These are phyloP conservation scores for Coleophora deauratella DNA, from an alignment of 2,888 invertebrate genomes.

Conservation along the genomic window DNA sequence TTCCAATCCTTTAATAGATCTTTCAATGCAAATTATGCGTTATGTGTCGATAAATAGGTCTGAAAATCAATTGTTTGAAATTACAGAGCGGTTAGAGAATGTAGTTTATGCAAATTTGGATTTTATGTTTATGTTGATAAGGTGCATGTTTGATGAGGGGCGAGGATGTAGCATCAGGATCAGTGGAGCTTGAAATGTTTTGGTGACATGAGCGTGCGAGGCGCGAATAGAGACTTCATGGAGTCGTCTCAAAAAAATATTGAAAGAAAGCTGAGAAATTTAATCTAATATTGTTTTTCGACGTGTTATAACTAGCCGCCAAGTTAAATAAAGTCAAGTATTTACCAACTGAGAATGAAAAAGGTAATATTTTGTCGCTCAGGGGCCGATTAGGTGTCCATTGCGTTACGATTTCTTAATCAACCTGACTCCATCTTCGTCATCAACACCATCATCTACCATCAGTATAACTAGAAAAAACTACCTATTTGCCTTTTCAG, in stretches of 20 bases:
- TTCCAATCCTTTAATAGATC: constrained; percentile 26
- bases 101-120: constrained; percentile 30
- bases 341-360: too few species aligned
- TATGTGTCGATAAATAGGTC: constrained; percentile 17
- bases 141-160: constrained; percentile 19
- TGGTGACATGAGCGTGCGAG: constrained; percentile 67
- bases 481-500: too few species aligned
- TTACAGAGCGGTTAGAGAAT: constrained; percentile 8
- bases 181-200: constrained; percentile 66
- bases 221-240: constrained; percentile 28
- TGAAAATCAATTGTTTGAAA: constrained; percentile 13
- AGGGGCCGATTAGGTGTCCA: too few species aligned
- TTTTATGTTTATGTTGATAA: constrained; percentile 20
- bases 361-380: too few species aligned
- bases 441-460: too few species aligned
- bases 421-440: too few species aligned
- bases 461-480: too few species aligned
- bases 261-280: too few species aligned
- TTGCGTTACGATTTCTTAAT: too few species aligned
- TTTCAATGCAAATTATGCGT: constrained; percentile 21
- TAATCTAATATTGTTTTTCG: too few species aligned
- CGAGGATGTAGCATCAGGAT: constrained; percentile 30
- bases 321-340: too few species aligned
- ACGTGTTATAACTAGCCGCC: too few species aligned
- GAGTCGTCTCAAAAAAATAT: constrained; percentile 22